Percentiles rank a stretch among this genome's conserved stretches.
phyloP scores from a whole-genome alignment of 2,888 invertebrate genomes.

The Pandemis corylana region DNA sequence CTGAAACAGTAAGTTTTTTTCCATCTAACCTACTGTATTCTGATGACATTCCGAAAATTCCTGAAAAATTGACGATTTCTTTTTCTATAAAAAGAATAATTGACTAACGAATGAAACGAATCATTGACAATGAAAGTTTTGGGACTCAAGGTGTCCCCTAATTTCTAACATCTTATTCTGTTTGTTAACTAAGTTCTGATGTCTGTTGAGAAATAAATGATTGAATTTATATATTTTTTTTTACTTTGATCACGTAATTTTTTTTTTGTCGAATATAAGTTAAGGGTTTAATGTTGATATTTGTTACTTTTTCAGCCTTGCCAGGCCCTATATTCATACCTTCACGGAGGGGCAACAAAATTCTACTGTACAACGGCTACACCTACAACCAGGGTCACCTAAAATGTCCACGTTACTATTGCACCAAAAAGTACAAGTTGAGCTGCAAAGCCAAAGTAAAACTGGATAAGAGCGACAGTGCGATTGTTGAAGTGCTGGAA shows the following conservation, averaged over 20 bases:
- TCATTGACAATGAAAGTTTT: too few species aligned
- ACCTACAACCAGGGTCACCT: conserved; percentile 23
- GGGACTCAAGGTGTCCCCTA: too few species aligned
- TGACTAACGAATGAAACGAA: too few species aligned
- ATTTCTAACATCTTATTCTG: too few species aligned
- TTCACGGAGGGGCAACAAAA: conserved; percentile 17
- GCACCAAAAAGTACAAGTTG: conserved; percentile 14
- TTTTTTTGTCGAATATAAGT: background rate
- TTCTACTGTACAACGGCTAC: conserved; percentile 7
- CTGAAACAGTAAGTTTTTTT: too few species aligned
- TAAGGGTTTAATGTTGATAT: background rate
- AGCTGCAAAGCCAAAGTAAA: conserved; percentile 27
- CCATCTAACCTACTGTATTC: too few species aligned
- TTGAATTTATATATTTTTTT: background rate
- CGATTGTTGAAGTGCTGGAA: conserved; percentile 3
- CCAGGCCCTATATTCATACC: conserved; percentile 17
- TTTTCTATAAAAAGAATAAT: too few species aligned
- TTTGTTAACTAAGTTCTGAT: too few species aligned
- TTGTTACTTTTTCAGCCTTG: conserved; percentile 16
- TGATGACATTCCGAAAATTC: too few species aligned
- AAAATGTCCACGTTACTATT: conserved; percentile 9
- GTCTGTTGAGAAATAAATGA: background rate
- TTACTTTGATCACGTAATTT: background rate
- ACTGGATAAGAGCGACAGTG: background rate
- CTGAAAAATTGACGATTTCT: too few species aligned